phyloP scores from a whole-genome alignment of 2,888 invertebrate genomes.

The Caenorhabditis auriculariae region DNA sequence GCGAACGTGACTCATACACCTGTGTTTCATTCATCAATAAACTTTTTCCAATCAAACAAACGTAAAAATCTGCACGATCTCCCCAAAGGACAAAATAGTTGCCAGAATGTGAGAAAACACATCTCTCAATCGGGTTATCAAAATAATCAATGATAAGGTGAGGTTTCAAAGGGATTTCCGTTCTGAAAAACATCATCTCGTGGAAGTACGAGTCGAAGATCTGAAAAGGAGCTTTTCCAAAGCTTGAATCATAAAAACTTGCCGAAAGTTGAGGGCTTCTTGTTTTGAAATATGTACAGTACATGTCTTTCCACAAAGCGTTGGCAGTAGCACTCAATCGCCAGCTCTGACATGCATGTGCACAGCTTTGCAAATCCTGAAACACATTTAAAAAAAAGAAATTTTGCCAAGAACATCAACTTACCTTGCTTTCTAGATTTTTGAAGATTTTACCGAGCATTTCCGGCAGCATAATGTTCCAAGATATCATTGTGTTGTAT shows the following conservation, averaged over 20 bases:
- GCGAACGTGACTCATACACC: neutral
- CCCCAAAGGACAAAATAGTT: neutral
- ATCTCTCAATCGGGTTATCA: neutral
- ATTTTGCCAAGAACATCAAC: neutral
- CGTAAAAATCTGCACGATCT: conserved; percentile 6
- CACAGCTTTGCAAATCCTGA: conserved; percentile 2
- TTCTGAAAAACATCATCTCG: conserved; percentile 3
- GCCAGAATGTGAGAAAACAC: conserved; percentile 2
- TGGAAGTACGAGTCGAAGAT: neutral
- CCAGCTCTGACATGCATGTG: conserved; percentile 5
- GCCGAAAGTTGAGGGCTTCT: no score
- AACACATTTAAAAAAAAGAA: neutral
- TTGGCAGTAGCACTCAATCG: neutral
- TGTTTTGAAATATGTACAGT: no score
- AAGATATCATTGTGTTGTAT: neutral
- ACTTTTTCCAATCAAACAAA: neutral
- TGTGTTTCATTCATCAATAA: neutral
- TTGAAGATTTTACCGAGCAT: conserved; percentile 2
- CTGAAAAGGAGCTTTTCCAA: neutral
- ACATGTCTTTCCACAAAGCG: conserved; percentile 5
- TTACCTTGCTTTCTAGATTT: neutral
- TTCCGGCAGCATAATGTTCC: neutral
- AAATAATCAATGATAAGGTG: conserved; percentile 4
- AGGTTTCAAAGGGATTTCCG: neutral
- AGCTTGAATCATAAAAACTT: conserved; percentile 1